A percentile compares a stretch with the other conserved stretches of the same genome.
Conservation (phyloP, 2,113 vertebrate genomes). For the Gallinago paraguaiae region DNA sequence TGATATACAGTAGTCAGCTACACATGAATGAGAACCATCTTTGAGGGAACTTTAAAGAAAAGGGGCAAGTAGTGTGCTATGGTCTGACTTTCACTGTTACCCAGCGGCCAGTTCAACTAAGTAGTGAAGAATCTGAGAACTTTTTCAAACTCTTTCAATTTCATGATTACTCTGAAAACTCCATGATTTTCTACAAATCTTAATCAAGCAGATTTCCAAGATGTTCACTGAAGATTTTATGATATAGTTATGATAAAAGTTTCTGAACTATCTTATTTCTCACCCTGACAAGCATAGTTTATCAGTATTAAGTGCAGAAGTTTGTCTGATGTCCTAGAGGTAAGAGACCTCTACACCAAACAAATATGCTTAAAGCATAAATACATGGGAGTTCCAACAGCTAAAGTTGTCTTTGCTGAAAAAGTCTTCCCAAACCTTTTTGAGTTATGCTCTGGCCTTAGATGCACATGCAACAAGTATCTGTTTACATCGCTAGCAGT, state of each 20-base stretch:
- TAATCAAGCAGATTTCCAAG: not conserved
- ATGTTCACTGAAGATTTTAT: not conserved
- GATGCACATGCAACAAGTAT: not conserved
- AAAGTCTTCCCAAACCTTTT: not conserved
- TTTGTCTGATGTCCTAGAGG: not conserved
- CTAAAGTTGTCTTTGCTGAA: not conserved
- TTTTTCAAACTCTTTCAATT: not conserved
- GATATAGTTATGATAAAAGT: not conserved
- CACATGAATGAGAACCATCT: conserved; percentile 49
- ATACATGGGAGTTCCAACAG: not conserved
- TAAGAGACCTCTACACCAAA: not conserved
- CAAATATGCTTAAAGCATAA: not conserved
- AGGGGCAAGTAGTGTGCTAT: not conserved
- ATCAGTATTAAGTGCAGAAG: not conserved
- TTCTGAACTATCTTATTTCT: not conserved
- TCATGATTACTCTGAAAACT: not conserved
- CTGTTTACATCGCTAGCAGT: not conserved
- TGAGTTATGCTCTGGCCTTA: not conserved
- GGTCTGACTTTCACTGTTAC: not conserved
- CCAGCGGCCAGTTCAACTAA: not conserved
- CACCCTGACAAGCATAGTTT: not conserved
- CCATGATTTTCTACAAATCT: not conserved
- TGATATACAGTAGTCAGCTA: conserved; percentile 39
- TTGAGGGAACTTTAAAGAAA: conserved; percentile 36
- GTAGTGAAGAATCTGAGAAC: not conserved